A percentile compares a stretch with the other conserved stretches of the same genome.
Conservation (phyloP, 2,888 invertebrate species). For the Teleiodes luculella region DNA sequence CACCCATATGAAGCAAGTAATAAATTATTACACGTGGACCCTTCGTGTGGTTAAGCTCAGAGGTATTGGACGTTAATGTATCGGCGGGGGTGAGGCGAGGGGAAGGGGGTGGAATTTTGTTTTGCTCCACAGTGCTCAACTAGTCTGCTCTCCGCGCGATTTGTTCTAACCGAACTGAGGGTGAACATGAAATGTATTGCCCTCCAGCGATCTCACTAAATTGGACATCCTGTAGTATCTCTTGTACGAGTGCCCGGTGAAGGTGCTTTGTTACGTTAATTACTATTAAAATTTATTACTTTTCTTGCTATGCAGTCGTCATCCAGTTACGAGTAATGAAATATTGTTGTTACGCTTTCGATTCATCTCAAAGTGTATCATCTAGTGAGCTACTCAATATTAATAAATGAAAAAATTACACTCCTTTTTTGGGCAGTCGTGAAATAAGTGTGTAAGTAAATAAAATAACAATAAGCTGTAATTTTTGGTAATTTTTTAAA, state of each 20-base stretch:
- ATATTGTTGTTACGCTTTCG: too few relatives aligned
- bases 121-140: conserved; percentile 54
- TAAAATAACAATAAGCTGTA: too few relatives aligned
- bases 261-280: conserved; percentile 19
- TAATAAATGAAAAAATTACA: too few relatives aligned
- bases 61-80: conserved; percentile 61
- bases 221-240: conserved; percentile 29
- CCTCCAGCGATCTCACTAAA: conserved; percentile 40
- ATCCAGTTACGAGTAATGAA: too few relatives aligned
- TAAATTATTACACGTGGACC: conserved; percentile 68
- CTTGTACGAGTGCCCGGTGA: conserved; percentile 4
- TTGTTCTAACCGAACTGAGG: conserved; percentile 24
- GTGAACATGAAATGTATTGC: conserved; percentile 40
- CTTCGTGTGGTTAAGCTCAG: conserved; percentile 60
- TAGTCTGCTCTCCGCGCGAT: conserved; percentile 30
- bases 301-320: too few relatives aligned
- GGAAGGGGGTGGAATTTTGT: conserved; percentile 40
- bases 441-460: too few relatives aligned
- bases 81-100: conserved; percentile 33
- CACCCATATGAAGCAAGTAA: conserved; percentile 42
- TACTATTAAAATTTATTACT: conserved; percentile 8
- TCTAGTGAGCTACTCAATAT: too few relatives aligned
- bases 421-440: too few relatives aligned
- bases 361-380: too few relatives aligned
- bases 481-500: too few relatives aligned